A percentile compares a stretch with the other conserved stretches of the same genome.
Evolutionary conservation across 2,113 vertebrate genomes (phyloP).

Genomic region (Amphilophus citrinellus): DNA sequence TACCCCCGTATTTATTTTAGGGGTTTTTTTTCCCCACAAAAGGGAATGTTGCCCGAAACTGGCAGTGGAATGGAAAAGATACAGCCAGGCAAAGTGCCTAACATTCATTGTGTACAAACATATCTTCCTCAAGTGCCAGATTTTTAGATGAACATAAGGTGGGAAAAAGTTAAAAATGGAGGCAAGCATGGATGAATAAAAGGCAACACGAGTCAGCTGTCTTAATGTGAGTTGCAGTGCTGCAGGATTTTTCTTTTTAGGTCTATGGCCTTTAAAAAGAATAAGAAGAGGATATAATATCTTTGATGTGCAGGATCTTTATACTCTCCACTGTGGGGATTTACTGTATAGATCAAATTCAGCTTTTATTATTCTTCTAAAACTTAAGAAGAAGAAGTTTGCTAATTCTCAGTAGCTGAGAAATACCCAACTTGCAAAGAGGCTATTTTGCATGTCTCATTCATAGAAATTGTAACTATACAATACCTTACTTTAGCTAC

Average conservation of each 20-base stretch:
- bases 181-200: neutral
- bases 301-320: conserved; percentile 66
- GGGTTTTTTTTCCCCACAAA: neutral
- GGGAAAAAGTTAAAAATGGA: neutral
- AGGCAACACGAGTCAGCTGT: conserved; percentile 27
- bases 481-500: neutral
- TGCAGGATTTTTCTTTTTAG: conserved; percentile 18
- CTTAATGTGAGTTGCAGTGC: neutral
- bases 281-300: conserved; percentile 64
- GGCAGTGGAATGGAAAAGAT: neutral
- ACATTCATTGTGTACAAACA: neutral
- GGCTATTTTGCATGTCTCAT: neutral
- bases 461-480: neutral
- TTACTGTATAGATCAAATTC: conserved; percentile 50
- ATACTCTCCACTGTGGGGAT: conserved; percentile 81
- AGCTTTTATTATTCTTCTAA: conserved; percentile 26
- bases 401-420: neutral
- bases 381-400: conserved; percentile 1
- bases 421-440: neutral
- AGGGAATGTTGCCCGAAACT: neutral
- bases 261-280: conserved; percentile 9
- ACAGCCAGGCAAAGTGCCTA: neutral
- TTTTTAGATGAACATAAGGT: neutral
- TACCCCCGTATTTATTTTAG: neutral
- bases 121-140: neutral